Evolutionary conservation across 2,888 invertebrate genomes (phyloP).

Genomic region (Patella caerulea): DNA sequence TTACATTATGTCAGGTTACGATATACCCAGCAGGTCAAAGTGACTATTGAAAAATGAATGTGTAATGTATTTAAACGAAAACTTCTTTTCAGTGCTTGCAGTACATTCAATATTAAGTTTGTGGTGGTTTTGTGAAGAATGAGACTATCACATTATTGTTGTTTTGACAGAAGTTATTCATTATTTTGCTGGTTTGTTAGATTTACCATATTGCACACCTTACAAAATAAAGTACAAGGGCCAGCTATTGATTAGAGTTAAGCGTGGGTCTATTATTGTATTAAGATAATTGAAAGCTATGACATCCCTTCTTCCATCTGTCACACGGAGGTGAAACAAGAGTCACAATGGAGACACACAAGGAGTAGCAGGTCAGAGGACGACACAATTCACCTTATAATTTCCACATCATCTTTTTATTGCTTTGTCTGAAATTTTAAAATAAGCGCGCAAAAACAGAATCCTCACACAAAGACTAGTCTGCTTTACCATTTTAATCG

Average conservation of each 20-base stretch:
- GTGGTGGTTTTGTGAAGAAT: not conserved
- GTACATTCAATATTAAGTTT: no score
- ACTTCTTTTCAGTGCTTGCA: no score
- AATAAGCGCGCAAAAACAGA: conserved; percentile 11
- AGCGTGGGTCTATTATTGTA: conserved; percentile 11
- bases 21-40: no score
- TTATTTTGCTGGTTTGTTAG: conserved; percentile 4
- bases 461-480: conserved; percentile 5
- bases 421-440: conserved; percentile 9
- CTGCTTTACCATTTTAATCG: conserved; percentile 9
- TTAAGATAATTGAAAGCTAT: conserved; percentile 13
- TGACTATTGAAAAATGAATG: no score
- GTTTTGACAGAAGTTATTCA: conserved; percentile 10
- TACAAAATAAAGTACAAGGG: conserved; percentile 4
- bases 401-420: conserved; percentile 9
- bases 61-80: no score
- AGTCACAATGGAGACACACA: conserved; percentile 3
- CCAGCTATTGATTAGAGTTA: not conserved
- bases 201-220: conserved; percentile 7
- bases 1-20: no score
- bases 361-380: conserved; percentile 6
- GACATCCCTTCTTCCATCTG: conserved; percentile 13
- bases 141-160: not conserved
- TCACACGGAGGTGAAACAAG: conserved; percentile 7
- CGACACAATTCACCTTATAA: conserved; percentile 9